phyloP scores from a whole-genome alignment of 2,113 vertebrate genomes.

The Paraplagusia blochii region DNA sequence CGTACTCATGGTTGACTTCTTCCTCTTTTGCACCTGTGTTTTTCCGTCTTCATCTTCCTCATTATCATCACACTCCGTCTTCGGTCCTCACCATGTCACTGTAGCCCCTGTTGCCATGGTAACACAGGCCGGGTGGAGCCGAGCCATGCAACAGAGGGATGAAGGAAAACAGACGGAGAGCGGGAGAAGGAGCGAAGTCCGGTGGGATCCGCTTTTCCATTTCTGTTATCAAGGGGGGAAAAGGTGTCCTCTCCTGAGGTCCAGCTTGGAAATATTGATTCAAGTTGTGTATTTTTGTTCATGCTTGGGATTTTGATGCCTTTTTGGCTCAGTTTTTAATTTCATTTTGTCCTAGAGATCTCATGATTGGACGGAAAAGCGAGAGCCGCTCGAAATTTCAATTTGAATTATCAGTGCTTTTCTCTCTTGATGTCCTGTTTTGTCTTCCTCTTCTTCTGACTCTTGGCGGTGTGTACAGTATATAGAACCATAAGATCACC shows the following conservation, averaged over 20 bases:
- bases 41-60: conserved; percentile 15
- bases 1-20: conserved; percentile 39
- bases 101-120: conserved; percentile 68
- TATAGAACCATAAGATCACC: conserved; percentile 7
- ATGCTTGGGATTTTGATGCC: conserved; percentile 1
- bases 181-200: conserved; percentile 15
- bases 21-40: conserved; percentile 14
- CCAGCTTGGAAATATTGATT: conserved; percentile 39
- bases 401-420: no score
- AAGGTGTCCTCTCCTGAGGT: conserved; percentile 39
- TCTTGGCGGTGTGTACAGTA: background rate
- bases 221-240: conserved; percentile 43
- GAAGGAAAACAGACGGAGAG: conserved; percentile 18
- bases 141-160: conserved; percentile 50
- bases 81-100: conserved; percentile 49
- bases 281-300: conserved; percentile 6
- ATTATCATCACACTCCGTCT: conserved; percentile 13
- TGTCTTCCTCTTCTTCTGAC: background rate
- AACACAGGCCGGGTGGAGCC: conserved; percentile 57
- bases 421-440: background rate
- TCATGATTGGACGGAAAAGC: background rate
- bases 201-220: conserved; percentile 49
- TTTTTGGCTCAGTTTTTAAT: background rate
- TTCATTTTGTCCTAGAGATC: background rate
- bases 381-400: no score